These are phyloP conservation scores for Spinus pinus DNA, from an alignment of 2,797 vertebrate species.

Conservation along the genomic window DNA sequence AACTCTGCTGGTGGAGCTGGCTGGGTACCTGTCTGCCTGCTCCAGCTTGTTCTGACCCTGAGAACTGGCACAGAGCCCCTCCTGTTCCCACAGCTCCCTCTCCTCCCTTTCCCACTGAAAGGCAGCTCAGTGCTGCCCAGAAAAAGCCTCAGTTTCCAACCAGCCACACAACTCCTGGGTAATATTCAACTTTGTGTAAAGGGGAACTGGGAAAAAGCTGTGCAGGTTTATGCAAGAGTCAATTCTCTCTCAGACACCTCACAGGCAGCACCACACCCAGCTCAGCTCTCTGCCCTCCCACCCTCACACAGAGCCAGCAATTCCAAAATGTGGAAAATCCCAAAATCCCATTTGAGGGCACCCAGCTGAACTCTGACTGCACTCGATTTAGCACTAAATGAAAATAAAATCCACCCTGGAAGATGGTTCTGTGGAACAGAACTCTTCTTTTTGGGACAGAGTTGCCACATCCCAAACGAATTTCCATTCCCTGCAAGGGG, in stretches of 20 bases:
- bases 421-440: background rate
- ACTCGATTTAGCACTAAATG: background rate
- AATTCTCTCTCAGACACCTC: background rate
- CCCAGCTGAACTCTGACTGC: background rate
- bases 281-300: background rate
- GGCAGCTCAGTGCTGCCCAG: background rate
- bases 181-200: background rate
- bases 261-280: background rate
- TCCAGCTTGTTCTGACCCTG: background rate
- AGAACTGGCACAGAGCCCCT: background rate
- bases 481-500: background rate
- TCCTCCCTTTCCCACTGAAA: background rate
- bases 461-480: background rate
- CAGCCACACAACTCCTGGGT: background rate
- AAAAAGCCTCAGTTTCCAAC: background rate
- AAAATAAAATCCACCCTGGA: background rate
- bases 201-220: background rate
- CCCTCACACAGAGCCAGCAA: background rate
- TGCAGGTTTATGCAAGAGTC: background rate
- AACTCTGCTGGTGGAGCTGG: background rate
- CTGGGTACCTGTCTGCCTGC: background rate
- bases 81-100: background rate
- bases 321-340: background rate
- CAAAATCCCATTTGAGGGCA: background rate
- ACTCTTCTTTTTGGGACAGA: background rate